These are phyloP conservation scores for Diadumene lineata DNA, from an alignment of 92 coral and sea anemone species.

Conservation along the genomic window DNA sequence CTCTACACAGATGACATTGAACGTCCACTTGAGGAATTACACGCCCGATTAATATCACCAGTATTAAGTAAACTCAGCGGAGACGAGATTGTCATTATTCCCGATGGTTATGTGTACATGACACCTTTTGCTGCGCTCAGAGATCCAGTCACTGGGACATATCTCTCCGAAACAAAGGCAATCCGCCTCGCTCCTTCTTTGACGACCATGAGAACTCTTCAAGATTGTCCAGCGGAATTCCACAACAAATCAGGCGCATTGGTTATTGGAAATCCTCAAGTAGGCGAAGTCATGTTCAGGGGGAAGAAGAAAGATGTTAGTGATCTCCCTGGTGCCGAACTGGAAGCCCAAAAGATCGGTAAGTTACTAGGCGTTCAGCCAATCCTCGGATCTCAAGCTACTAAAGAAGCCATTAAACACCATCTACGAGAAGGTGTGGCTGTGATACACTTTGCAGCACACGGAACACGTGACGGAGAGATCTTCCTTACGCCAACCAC, in stretches of 20 bases:
- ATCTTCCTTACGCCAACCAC: slow-evolving; percentile 36
- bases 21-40: not conserved
- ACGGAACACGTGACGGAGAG: slow-evolving; percentile 20
- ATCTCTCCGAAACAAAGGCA: slow-evolving; percentile 6
- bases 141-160: slow-evolving; percentile 13
- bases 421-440: slow-evolving; percentile 7
- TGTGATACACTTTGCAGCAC: slow-evolving; percentile 29
- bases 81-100: slow-evolving; percentile 26
- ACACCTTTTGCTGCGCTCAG: slow-evolving; percentile 28
- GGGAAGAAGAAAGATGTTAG: not conserved
- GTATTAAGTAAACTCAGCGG: not conserved
- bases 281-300: slow-evolving; percentile 6
- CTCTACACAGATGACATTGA: not conserved
- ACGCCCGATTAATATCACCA: not conserved
- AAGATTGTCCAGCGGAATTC: slow-evolving; percentile 6
- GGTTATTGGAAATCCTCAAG: slow-evolving; percentile 19
- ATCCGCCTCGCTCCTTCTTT: slow-evolving; percentile 30
- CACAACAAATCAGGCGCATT: slow-evolving; percentile 19
- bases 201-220: not conserved
- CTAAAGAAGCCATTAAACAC: slow-evolving; percentile 4
- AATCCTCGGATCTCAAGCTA: slow-evolving; percentile 7
- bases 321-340: not conserved
- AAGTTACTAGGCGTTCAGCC: slow-evolving; percentile 8
- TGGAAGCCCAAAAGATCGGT: slow-evolving; percentile 11
- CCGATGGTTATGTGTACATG: slow-evolving; percentile 12